Conservation (phyloP, 2,888 invertebrate genomes). For the Gasteruption jaculator region DNA sequence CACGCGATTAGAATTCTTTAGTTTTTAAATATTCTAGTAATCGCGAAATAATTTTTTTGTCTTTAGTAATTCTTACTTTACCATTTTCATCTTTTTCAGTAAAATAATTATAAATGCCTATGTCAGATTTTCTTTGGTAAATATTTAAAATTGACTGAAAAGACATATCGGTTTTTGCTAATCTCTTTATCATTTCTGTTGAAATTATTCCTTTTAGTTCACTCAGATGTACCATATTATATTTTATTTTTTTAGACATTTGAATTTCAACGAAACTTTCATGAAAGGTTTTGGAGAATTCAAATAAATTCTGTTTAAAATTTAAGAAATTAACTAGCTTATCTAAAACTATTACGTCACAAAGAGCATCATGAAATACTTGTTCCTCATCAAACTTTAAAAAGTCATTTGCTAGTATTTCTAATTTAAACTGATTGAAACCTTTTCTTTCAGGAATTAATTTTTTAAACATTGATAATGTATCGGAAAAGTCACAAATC, state of each 20-base stretch:
- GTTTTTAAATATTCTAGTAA: constrained; percentile 13
- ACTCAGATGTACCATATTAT: constrained; percentile 12
- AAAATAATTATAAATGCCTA: constrained; percentile 10
- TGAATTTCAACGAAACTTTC: constrained; percentile 11
- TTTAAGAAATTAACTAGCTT: too few species aligned
- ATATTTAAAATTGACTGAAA: constrained; percentile 13
- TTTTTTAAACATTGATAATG: too few species aligned
- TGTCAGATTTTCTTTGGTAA: constrained; percentile 11
- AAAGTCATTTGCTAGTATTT: too few species aligned
- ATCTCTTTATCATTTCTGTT: constrained; percentile 15
- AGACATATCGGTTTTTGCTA: constrained; percentile 16
- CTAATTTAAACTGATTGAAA: too few species aligned
- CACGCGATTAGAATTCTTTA: too few species aligned
- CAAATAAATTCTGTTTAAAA: constrained; percentile 11
- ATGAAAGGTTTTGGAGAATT: constrained; percentile 9
- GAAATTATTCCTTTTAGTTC: constrained; percentile 15
- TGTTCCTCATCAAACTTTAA: too few species aligned
- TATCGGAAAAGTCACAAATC: too few species aligned
- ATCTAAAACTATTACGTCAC: too few species aligned
- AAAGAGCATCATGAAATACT: too few species aligned
- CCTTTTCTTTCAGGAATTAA: too few species aligned
- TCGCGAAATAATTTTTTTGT: constrained; percentile 11
- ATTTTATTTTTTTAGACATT: constrained; percentile 16
- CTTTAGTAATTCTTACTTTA: constrained; percentile 9
- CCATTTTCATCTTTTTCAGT: constrained; percentile 11